Evolutionary conservation across 2,797 vertebrate genomes (phyloP).

Genomic region (Pteropus rufus): DNA sequence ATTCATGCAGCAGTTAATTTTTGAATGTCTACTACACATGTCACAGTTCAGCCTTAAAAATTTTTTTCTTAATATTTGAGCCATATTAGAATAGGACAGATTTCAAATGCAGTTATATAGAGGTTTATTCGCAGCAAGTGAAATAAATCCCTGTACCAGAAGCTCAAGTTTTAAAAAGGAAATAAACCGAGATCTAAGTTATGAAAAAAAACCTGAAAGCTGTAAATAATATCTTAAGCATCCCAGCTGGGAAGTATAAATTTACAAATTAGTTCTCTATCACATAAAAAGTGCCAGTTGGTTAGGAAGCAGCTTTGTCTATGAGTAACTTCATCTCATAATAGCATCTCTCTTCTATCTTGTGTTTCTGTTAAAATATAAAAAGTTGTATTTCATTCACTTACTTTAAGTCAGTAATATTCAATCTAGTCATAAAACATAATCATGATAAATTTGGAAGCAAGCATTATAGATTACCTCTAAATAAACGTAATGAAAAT

Average conservation of each 20-base stretch:
- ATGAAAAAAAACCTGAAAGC: background rate
- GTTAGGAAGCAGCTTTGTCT: background rate
- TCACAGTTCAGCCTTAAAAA: background rate
- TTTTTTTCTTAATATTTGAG: constrained; percentile 7
- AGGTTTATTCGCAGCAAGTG: background rate
- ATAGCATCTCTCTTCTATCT: background rate
- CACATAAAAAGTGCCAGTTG: background rate
- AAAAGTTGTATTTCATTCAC: background rate
- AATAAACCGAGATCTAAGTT: background rate
- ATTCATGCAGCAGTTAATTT: background rate
- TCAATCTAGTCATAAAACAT: constrained; percentile 13
- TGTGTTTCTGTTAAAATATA: background rate
- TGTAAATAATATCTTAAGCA: background rate
- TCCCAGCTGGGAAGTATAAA: background rate
- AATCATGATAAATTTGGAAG: background rate
- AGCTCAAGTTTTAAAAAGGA: constrained; percentile 36
- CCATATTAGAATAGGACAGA: background rate
- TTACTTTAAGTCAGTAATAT: background rate
- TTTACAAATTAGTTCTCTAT: background rate
- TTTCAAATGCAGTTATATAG: background rate
- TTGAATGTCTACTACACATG: background rate
- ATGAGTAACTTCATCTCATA: background rate
- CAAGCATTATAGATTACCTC: background rate
- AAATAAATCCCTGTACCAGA: background rate
- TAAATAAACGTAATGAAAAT: constrained; percentile 10